Evolutionary conservation across 2,888 invertebrate species (phyloP), one percentile per base, ranked within the genome.

Genomic region (Sepiola atlantica): DNA sequence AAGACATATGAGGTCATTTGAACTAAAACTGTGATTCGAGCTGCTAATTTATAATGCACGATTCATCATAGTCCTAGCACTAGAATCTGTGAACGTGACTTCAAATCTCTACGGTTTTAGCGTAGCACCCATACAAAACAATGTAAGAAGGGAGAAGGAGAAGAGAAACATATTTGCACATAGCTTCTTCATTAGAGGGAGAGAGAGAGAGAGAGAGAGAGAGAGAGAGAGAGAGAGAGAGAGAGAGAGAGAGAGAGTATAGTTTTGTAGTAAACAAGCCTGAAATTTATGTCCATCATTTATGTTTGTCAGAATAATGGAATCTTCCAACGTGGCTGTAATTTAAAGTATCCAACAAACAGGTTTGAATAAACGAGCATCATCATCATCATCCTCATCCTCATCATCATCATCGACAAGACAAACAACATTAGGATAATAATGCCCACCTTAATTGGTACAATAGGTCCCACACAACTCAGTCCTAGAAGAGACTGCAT

Each of bases 401-500:
- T 8, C 2, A 45, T 45, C 45, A 45, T 45, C 14, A 77, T 77
- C n/a, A 77, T 12, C n/a, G 32, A 32, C n/a, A 77, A 77, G 16
- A 77, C 77, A 77, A 32, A 77, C 77, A 77, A 77, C n/a, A 77
- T 77, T 77, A 77, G 14, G n/a, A 77, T n/a, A 77, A 77, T 28
- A 92, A 92, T 55, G 92, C 92, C 92, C 45, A 92, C 92, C 92
- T 92, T 92, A 92, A 92, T 45, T 92, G 45, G 92, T 92, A 55
- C 32, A 92, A n/a, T 92, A 92, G 92, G 92, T 92, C 92, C 92
- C 92, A 92, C 45, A 92, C 92, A 92, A 55, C 92, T 92, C 54
- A 92, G 45, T 92, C 92, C 92, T 55, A 92, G 54, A n/a, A 92
- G 54, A n/a, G 92, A 55, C 55, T 92, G 92, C 92, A 92, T 92